Evolutionary conservation across 92 coral and sea anemone species (phyloP).

Genomic region (Phymanthus crucifer): DNA sequence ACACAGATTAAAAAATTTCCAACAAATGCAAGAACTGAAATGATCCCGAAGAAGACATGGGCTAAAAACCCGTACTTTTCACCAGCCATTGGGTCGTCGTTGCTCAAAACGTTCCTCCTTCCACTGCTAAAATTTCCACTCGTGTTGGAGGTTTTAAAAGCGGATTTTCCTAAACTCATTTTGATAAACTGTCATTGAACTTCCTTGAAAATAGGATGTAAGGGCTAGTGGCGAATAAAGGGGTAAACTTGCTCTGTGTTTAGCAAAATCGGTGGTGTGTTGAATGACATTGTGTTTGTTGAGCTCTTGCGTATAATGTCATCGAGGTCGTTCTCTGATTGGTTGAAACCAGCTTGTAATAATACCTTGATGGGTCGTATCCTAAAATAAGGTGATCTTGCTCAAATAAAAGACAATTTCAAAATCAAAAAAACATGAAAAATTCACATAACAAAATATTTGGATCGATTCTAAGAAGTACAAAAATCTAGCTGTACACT

Average conservation of each 20-base stretch:
- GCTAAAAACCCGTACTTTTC: slow-evolving; percentile 27
- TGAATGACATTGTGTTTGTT: slow-evolving; percentile 16
- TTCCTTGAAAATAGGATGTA: slow-evolving; percentile 15
- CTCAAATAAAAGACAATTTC: background rate
- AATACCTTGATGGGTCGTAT: slow-evolving; percentile 19
- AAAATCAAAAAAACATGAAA: background rate
- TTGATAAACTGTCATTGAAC: slow-evolving; percentile 21
- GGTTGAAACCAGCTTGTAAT: slow-evolving; percentile 8
- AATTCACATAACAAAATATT: background rate
- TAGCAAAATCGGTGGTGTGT: slow-evolving; percentile 11
- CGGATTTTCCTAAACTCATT: slow-evolving; percentile 13
- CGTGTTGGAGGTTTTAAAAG: slow-evolving; percentile 8
- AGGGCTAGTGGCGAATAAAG: background rate
- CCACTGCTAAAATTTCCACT: slow-evolving; percentile 1
- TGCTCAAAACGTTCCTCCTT: background rate
- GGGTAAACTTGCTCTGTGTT: slow-evolving; percentile 1
- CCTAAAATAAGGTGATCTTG: background rate
- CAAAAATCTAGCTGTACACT: too few species aligned
- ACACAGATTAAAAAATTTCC: slow-evolving; percentile 41
- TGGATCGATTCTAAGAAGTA: too few species aligned
- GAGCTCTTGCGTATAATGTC: slow-evolving; percentile 25
- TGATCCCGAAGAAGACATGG: slow-evolving; percentile 36
- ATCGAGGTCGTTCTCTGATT: slow-evolving; percentile 14
- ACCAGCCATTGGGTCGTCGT: slow-evolving; percentile 11
- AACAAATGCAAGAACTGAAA: slow-evolving; percentile 29